Percentiles rank a stretch among this genome's conserved stretches.
These are phyloP conservation scores for Timema podura DNA, from an alignment of 2,888 invertebrate genomes.

Conservation along the genomic window DNA sequence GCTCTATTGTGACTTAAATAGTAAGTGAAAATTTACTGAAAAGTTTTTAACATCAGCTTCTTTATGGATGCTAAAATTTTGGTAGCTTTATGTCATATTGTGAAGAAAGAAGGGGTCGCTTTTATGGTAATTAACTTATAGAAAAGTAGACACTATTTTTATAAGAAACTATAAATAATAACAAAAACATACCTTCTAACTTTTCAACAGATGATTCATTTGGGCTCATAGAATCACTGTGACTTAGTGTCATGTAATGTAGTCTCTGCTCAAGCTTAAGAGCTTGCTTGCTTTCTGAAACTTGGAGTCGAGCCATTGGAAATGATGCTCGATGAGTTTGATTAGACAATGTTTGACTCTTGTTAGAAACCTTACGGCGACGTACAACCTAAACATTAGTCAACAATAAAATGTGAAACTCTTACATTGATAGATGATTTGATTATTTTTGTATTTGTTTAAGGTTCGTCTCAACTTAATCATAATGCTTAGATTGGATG, in stretches of 20 bases:
- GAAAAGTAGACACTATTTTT: constrained; percentile 1
- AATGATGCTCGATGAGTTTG: constrained; percentile 59
- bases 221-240: constrained; percentile 21
- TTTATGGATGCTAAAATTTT: too few species aligned
- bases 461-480: too few species aligned
- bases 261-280: constrained; percentile 51
- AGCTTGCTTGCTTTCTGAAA: constrained; percentile 49
- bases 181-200: constrained; percentile 22
- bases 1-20: too few species aligned
- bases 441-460: too few species aligned
- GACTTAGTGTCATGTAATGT: constrained; percentile 37
- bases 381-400: constrained; percentile 53
- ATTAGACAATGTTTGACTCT: constrained; percentile 44
- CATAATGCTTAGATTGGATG: too few species aligned
- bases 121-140: too few species aligned
- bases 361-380: constrained; percentile 51
- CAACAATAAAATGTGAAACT: neutral
- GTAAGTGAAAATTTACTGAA: too few species aligned
- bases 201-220: constrained; percentile 21
- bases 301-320: constrained; percentile 56
- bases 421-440: neutral
- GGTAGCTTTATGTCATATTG: too few species aligned
- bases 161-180: neutral
- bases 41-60: too few species aligned
- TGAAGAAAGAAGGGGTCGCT: too few species aligned